Base-by-base conservation (phyloP, 2,113 vertebrate genomes). In the Notothenia coriiceps region DNA sequence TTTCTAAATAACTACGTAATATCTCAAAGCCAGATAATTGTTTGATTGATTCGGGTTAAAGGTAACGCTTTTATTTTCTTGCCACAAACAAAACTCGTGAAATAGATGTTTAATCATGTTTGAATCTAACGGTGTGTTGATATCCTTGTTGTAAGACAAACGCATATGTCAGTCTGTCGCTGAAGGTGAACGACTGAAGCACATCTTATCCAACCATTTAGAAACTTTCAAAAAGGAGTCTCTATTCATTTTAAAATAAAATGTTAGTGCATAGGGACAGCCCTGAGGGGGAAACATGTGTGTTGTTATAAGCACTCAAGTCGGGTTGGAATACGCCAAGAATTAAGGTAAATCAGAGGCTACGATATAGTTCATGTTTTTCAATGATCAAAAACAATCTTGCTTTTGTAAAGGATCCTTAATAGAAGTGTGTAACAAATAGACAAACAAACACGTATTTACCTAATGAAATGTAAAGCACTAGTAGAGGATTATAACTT, bases 21-120 rank as follows among this genome's bases (percentile, higher is more conserved):
- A 20, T 7, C 0, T 4, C 5, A 35, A 12, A 6, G 0, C 2
- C 13, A 15, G 17, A 3, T 4, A 18, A 0, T 9, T 10, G 6
- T 47, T 6, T 29, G 13, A 18, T 1, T 14, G 18, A 1, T 7
- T 51, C 4, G 2, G 5, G 15, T 46, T 43, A 6, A 6, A 22
- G 18, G 12, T 11, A 6, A 56, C 35, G 35, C 3, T 40, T 40
- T 40, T 40, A 40, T 40, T 40, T 40, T 40, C 35, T 40, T 40
- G 35, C 35, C 6, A 7, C 5, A 6, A 0, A 25, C 51, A 20
- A 20, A 20, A 54, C 20, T 56, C 10, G 20, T 15, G 13, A 29
- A 12, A 29, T 11, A 14, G 2, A 20, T 14, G 14, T 20, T 3
- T 10, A n/a, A 2, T 50, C 0, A 10, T 50, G 14, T 60, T 1